Conservation (phyloP, 2,113 vertebrate genomes). For the Hepsetus odoe region DNA sequence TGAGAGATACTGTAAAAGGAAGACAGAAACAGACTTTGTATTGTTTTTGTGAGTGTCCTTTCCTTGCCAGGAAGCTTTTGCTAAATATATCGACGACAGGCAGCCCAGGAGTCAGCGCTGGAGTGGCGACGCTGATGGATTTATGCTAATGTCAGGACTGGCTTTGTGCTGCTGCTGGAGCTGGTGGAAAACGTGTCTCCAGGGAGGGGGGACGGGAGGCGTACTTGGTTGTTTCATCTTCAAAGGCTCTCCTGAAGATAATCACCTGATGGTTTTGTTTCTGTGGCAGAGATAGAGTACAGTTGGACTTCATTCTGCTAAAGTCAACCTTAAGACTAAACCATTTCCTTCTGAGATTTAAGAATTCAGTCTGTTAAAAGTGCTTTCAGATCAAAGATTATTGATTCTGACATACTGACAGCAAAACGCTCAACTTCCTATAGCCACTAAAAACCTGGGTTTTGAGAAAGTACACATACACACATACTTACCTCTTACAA, state of each 20-base stretch:
- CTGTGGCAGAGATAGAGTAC: slow-evolving; percentile 15
- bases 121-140: slow-evolving; percentile 39
- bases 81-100: slow-evolving; percentile 22
- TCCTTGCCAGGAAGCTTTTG: not conserved
- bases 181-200: slow-evolving; percentile 41
- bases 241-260: slow-evolving; percentile 50
- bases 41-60: not conserved
- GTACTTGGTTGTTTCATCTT: slow-evolving; percentile 54
- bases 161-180: slow-evolving; percentile 42
- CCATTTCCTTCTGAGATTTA: not conserved
- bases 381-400: not conserved
- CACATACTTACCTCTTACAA: slow-evolving; percentile 50
- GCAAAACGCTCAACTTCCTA: not conserved
- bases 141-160: slow-evolving; percentile 47
- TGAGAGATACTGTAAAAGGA: not conserved
- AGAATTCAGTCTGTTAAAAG: not conserved
- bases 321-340: not conserved
- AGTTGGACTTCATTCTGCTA: slow-evolving; percentile 1
- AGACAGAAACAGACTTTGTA: not conserved
- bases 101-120: slow-evolving; percentile 15
- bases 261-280: slow-evolving; percentile 48
- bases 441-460: not conserved
- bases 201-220: slow-evolving; percentile 38
- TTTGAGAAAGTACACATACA: not conserved
- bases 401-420: not conserved